Conservation (phyloP, 2,797 vertebrate species). For the Craterocephalus amniculus region DNA sequence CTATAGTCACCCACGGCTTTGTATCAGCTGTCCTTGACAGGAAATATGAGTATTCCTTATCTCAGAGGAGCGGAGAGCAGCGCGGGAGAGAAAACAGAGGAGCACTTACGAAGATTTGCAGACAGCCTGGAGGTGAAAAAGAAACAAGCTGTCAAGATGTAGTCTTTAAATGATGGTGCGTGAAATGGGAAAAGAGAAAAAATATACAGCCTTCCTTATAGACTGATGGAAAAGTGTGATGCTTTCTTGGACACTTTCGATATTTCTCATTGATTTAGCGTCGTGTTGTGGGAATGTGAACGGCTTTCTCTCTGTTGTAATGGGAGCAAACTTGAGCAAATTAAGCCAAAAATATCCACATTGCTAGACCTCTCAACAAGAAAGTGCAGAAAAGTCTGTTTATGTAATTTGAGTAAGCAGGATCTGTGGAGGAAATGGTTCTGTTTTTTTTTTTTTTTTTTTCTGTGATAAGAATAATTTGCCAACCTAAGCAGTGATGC, state of each 20-base stretch:
- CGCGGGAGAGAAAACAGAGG: slow-evolving; percentile 45
- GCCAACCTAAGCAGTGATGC: slow-evolving; percentile 29
- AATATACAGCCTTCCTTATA: slow-evolving; percentile 5
- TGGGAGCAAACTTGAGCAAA: background rate
- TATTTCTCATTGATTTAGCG: slow-evolving; percentile 4
- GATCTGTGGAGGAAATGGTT: slow-evolving; percentile 18
- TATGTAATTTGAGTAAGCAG: background rate
- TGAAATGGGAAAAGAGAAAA: slow-evolving; percentile 11
- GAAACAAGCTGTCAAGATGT: slow-evolving; percentile 44
- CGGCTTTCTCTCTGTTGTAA: background rate
- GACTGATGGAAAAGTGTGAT: background rate
- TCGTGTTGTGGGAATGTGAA: background rate
- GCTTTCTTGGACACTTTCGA: background rate
- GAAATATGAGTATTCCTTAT: slow-evolving; percentile 59
- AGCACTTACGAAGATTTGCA: slow-evolving; percentile 46
- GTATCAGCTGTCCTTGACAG: slow-evolving; percentile 58
- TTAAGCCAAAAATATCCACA: background rate
- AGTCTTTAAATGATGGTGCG: slow-evolving; percentile 36
- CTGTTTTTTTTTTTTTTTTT: background rate
- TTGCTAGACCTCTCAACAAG: background rate
- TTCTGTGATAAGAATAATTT: slow-evolving; percentile 24
- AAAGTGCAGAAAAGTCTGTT: background rate
- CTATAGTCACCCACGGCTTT: slow-evolving; percentile 35
- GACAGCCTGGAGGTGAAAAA: slow-evolving; percentile 26
- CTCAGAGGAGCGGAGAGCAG: slow-evolving; percentile 46